Evolutionary conservation across 1,140 invertebrate species (phyloP).

Genomic region (Thereuonema tuberculata): DNA sequence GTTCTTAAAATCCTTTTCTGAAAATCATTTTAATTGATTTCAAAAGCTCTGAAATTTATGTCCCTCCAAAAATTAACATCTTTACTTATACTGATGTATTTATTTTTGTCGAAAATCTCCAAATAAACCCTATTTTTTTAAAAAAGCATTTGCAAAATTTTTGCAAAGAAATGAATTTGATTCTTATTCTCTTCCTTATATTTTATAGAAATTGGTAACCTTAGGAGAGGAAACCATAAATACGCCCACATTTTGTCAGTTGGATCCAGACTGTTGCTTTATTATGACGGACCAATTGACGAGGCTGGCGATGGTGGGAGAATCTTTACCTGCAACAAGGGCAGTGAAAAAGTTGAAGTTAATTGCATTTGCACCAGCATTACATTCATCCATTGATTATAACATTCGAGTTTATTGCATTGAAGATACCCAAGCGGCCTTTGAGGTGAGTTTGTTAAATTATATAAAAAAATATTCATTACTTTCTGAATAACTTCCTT

Average conservation of each 20-base stretch:
- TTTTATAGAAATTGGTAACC: conserved; percentile 62
- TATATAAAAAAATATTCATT: background rate
- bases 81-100: no score
- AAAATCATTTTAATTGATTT: no score
- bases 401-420: conserved; percentile 78
- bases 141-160: no score
- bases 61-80: no score
- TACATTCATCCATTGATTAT: conserved; percentile 47
- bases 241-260: conserved; percentile 80
- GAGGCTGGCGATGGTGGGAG: conserved; percentile 75
- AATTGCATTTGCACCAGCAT: conserved; percentile 60
- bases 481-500: background rate
- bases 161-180: no score
- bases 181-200: no score
- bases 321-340: conserved; percentile 41
- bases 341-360: conserved; percentile 73
- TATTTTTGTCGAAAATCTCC: no score
- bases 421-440: conserved; percentile 78
- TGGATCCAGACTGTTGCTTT: conserved; percentile 73
- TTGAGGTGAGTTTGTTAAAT: conserved; percentile 50
- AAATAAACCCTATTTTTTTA: no score
- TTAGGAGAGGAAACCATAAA: conserved; percentile 91
- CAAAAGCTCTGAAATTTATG: no score
- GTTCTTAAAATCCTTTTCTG: no score
- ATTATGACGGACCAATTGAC: conserved; percentile 77